Base-by-base conservation (phyloP, 2,797 vertebrate genomes). In the Clarias platycephalus region DNA sequence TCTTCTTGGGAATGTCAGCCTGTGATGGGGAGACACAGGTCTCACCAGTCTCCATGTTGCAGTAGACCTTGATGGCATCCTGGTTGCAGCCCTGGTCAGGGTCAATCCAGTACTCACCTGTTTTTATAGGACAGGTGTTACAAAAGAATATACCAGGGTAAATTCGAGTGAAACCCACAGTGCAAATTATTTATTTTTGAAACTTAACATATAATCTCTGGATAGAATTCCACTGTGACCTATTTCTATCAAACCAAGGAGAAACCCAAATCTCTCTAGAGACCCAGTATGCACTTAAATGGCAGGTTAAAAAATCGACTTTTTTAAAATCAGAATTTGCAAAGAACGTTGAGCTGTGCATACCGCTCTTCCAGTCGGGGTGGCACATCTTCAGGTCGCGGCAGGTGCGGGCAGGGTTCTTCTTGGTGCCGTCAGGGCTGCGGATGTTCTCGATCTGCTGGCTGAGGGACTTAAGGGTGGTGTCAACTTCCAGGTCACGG, bases 331-430 rank as follows among this genome's bases (percentile, higher is more conserved):
- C 28, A 24, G 20, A 22, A 24, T 66, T 80, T 67, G 1, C 24
- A 70, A 57, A 9, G 2, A 22, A 62, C 5, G 2, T 0, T 78
- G 5, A 55, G 20, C 16, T 49, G 0, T 0, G 34, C 95, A 87
- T 86, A 99, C 98, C 98, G 87, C 97, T 99, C 97, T 98, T 97
- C 98, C 98, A 99, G 92, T 99, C 97, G 0, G 97, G 95, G 84
- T 99, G 97, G 96, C 98, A 99, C 98, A 99, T 99, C 95, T 97
- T 99, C 84, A 99, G 97, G 96, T 99, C 98, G 0, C 97, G 95
- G 96, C 98, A 99, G 91, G 97, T 98, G 91, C 98, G 97, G 90
- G 97, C 98, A 0, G 98, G 98, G 95, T 99, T 99, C 93, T 99
- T 99, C 93, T 94, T 96, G 93, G 96, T 99, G 87, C 98, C 98